Conservation (phyloP, 2,888 invertebrate genomes). For the Sipha maydis region DNA sequence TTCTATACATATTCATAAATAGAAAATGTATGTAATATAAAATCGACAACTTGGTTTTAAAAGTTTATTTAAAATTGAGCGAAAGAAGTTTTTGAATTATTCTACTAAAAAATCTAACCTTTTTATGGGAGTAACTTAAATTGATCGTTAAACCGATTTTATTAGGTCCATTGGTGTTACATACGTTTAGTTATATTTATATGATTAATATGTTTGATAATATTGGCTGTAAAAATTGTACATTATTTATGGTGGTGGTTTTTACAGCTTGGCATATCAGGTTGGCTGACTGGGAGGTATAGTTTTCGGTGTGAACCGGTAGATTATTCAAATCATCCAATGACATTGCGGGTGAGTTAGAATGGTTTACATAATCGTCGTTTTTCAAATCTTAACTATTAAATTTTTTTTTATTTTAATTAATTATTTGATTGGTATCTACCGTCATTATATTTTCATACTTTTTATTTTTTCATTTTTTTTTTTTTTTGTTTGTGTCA, state of each 20-base stretch:
- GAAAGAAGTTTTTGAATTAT: not conserved
- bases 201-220: slow-evolving; percentile 18
- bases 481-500: slow-evolving; percentile 58
- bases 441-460: not conserved
- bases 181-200: slow-evolving; percentile 23
- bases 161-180: not conserved
- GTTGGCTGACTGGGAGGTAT: slow-evolving; percentile 96
- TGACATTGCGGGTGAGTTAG: slow-evolving; percentile 87
- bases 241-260: slow-evolving; percentile 60
- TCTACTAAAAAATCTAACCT: not conserved
- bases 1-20: not conserved
- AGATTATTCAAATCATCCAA: slow-evolving; percentile 91
- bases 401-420: not conserved
- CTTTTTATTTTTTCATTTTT: slow-evolving; percentile 46
- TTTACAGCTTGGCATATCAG: slow-evolving; percentile 88
- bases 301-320: slow-evolving; percentile 96
- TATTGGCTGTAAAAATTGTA: slow-evolving; percentile 52
- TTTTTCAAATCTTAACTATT: slow-evolving; percentile 44
- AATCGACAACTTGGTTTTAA: slow-evolving; percentile 30
- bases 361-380: slow-evolving; percentile 63
- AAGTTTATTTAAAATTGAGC: not conserved
- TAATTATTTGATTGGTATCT: not conserved
- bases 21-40: not conserved
- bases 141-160: not conserved
- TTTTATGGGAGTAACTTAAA: slow-evolving; percentile 28